phyloP scores from a whole-genome alignment of 2,888 invertebrate genomes.

The Aquatica leii region DNA sequence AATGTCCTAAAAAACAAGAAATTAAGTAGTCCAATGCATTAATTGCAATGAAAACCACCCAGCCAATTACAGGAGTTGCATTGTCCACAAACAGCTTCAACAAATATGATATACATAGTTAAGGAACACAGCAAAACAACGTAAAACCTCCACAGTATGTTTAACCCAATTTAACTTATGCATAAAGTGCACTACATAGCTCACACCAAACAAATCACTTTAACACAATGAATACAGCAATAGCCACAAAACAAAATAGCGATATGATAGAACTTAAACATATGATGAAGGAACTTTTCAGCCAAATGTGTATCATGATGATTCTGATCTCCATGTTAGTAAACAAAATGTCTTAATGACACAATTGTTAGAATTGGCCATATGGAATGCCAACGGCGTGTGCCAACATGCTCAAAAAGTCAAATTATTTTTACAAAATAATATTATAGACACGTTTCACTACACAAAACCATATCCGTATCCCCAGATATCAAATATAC shows the following conservation, averaged over 20 bases:
- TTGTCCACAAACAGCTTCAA: background rate
- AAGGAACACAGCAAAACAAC: slow-evolving; percentile 7
- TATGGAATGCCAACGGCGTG: slow-evolving; percentile 19
- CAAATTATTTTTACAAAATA: slow-evolving; percentile 9
- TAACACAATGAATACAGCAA: background rate
- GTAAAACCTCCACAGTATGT: background rate
- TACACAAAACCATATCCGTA: background rate
- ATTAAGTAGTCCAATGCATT: background rate
- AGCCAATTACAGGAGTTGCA: slow-evolving; percentile 1
- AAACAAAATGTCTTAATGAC: slow-evolving; percentile 16
- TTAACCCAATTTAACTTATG: slow-evolving; percentile 13
- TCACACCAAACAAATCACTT: background rate
- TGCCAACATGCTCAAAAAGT: slow-evolving; percentile 13
- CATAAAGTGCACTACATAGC: slow-evolving; percentile 2
- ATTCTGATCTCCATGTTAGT: slow-evolving; percentile 4
- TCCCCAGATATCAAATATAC: background rate
- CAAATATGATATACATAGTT: background rate
- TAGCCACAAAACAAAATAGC: background rate
- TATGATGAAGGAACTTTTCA: slow-evolving; percentile 15
- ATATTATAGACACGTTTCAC: slow-evolving; percentile 7
- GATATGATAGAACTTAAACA: slow-evolving; percentile 7
- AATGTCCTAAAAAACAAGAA: background rate
- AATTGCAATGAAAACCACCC: slow-evolving; percentile 10
- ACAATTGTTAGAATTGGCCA: background rate
- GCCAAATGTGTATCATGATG: slow-evolving; percentile 6